Evolutionary conservation across 2,888 invertebrate genomes (phyloP).

Genomic region (Timema cristinae): DNA sequence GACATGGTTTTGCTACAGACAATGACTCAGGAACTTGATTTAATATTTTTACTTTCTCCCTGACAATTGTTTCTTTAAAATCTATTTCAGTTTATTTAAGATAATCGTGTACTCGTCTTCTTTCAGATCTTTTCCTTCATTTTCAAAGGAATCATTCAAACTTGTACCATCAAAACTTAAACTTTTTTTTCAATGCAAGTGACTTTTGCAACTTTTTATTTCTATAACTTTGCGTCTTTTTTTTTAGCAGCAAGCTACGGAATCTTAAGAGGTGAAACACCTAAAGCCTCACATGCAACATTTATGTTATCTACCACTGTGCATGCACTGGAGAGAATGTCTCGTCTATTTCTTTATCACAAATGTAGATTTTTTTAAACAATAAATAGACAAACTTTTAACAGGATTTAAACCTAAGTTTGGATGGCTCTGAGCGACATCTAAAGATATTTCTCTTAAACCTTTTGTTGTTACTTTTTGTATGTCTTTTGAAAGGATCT

Average conservation of each 20-base stretch:
- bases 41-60: conserved; percentile 5
- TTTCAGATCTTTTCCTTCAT: too few relatives aligned
- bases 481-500: conserved; percentile 9
- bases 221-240: not conserved
- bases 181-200: not conserved
- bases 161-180: not conserved
- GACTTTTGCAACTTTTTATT: not conserved
- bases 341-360: conserved; percentile 1
- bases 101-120: not conserved
- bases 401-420: not conserved
- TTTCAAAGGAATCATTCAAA: not conserved
- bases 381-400: conserved; percentile 1
- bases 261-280: not conserved
- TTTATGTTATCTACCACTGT: not conserved
- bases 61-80: not conserved
- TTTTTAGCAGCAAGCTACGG: not conserved
- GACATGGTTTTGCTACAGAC: not conserved
- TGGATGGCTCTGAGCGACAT: not conserved
- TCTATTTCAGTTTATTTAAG: not conserved
- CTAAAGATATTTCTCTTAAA: not conserved
- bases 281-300: too few relatives aligned
- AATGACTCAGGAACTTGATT: not conserved
- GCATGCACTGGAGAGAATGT: not conserved
- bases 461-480: not conserved
- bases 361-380: not conserved